Evolutionary conservation across 2,113 vertebrate genomes (phyloP), one percentile per base, ranked within the genome.

Genomic region (Nerophis ophidion): DNA sequence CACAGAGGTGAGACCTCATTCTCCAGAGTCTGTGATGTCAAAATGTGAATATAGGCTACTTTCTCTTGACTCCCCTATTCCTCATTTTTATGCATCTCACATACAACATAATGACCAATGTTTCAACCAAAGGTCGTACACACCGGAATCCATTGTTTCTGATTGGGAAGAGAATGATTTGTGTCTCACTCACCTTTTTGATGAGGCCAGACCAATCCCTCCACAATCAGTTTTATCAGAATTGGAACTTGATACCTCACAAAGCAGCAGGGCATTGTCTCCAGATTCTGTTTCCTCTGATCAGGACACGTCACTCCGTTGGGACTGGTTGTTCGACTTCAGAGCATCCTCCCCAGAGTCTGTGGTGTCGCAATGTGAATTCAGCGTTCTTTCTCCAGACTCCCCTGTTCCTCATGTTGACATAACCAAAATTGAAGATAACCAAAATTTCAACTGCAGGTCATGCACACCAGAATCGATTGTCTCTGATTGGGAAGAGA

Each of bases 251-350:
- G 34, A 54, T 54, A 8, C 17, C 15, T 44, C 44, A 6, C 5
- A 54, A 14, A n/a, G 33, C 12, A 45, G 34, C 9, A 61, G 66
- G 60, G 11, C 51, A 0, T 34, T 60, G 13, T 60, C 61, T 26
- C 57, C 57, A 69, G 72, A 75, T 15, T 75, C 68, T 8, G 8
- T 63, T 19, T 66, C 63, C 5, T 70, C 53, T 44, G 63, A 63
- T 26, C 33, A 56, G 38, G 49, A 65, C 45, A 48, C 33, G 17
- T 8, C 58, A 1, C 42, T 35, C 9, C 49, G 50, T 17, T 26
- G 46, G 12, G 53, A 60, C 6, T 56, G 49, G 46, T 40, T 63
- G 1, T 38, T 55, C 6, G 9, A 68, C 4, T 33, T 59, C 13
- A 67, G 68, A 47, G 2, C 63, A 48, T 52, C 60, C 33, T 75